Percentiles rank a stretch among this genome's conserved stretches.
Conservation (phyloP, 2,113 vertebrate genomes). For the Formicarius rufipectus region DNA sequence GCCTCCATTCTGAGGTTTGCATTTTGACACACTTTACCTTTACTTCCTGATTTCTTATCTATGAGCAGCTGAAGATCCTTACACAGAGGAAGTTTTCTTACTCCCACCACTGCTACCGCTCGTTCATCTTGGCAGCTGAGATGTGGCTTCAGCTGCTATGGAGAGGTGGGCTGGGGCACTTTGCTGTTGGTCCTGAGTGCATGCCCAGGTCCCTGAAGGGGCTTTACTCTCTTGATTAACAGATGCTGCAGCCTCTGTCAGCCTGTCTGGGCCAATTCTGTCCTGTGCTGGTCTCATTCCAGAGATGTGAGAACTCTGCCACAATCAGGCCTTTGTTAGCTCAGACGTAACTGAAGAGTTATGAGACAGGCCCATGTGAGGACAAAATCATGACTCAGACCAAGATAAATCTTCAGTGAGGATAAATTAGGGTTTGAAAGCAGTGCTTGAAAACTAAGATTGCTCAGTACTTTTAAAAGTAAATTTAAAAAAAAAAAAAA, state of each 20-base stretch:
- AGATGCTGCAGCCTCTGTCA: not conserved
- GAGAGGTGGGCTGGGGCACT: not conserved
- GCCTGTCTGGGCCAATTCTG: not conserved
- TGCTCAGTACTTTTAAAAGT: not conserved
- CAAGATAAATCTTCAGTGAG: not conserved
- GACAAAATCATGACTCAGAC: not conserved
- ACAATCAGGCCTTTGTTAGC: not conserved
- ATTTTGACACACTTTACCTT: not conserved
- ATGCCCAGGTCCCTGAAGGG: not conserved
- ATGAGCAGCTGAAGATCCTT: not conserved
- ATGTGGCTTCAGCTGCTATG: not conserved
- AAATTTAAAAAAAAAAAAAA: not conserved
- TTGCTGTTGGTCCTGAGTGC: rapidly evolving
- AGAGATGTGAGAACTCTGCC: not conserved
- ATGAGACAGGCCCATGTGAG: not conserved
- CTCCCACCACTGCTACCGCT: not conserved
- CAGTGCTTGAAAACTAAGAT: not conserved
- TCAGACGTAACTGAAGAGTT: not conserved
- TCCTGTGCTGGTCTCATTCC: not conserved
- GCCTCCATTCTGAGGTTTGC: not conserved
- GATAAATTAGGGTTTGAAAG: not conserved
- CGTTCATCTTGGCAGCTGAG: not conserved
- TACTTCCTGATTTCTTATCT: not conserved
- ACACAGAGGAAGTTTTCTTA: not conserved
- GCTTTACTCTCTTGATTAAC: not conserved